Evolutionary conservation across 2,797 vertebrate species (phyloP), one percentile per base, ranked within the genome.

Genomic region (Parauchenoglanis ngamensis): DNA sequence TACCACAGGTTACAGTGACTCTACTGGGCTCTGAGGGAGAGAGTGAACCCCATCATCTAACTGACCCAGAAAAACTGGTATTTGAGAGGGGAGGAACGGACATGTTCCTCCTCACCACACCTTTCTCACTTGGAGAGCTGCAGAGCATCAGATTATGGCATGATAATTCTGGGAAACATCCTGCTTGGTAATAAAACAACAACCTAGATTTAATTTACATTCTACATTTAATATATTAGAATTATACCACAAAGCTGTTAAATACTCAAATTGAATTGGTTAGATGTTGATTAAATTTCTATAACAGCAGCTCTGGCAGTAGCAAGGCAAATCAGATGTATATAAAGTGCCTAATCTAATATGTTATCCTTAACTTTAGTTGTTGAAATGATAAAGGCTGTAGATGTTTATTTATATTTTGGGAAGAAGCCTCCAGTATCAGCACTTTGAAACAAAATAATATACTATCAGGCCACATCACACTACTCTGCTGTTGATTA

Each of bases 31-130:
- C 95, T 10, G 96, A 98, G 87, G 97, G 98, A 92, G 97, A 98
- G 85, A 99, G 98, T 84, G 97, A 99, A 46, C 98, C 98, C 13
- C 98, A 99, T 86, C 97, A 97, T 88, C 93, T 99, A 85, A 94
- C 91, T 52, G 97, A 97, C 88, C 90, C 94, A 0, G 93, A 97
- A 7, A 96, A 94, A 59, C 92, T 93, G 0, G 94, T 97, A 61
- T 98, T 99, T 94, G 97, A 99, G 92, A 95, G 97, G 86, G 97
- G 98, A 52, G 97, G 94, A 4, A 93, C 95, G 86, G 97, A 99
- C 91, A 95, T 97, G 93, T 99, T 98, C 90, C 93, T 98, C 13
- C 92, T 99, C 57, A 97, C 97, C 61, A 98, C 97, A 1, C 96
- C 97, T 56, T 98, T 98, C 89, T 97, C 98, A 70, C 95, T 98